Conservation (phyloP, 2,797 vertebrate species). For the Gymnopithys bicolor region DNA sequence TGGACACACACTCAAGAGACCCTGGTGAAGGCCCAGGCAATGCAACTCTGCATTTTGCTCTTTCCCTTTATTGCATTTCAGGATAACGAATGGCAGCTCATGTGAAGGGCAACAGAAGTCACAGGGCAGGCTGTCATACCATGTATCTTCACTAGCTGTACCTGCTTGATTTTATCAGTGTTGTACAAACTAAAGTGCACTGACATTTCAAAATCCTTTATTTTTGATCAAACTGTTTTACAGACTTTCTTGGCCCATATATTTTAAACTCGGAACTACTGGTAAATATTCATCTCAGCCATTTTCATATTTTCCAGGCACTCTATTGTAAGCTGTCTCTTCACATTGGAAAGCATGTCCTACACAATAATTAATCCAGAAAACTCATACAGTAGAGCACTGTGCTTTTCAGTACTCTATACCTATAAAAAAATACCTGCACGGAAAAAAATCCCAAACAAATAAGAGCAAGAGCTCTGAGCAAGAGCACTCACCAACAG, state of each 20-base stretch:
- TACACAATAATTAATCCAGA: background rate
- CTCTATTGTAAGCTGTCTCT: background rate
- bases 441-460: background rate
- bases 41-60: background rate
- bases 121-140: background rate
- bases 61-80: background rate
- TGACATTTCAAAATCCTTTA: background rate
- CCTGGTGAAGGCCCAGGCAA: background rate
- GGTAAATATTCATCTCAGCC: background rate
- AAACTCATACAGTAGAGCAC: background rate
- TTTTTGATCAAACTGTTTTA: background rate
- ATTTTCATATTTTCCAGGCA: background rate
- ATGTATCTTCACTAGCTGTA: background rate
- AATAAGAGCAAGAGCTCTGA: background rate
- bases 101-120: background rate
- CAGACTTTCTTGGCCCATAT: background rate
- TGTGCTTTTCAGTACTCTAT: background rate
- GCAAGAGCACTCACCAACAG: background rate
- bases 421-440: background rate
- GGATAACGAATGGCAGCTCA: background rate
- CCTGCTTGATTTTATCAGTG: background rate
- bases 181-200: background rate
- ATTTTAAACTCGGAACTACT: background rate
- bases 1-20: background rate
- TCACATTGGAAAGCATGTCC: background rate